These are phyloP conservation scores for Hypolimnas misippus DNA, from an alignment of 2,888 invertebrate genomes.

Conservation along the genomic window DNA sequence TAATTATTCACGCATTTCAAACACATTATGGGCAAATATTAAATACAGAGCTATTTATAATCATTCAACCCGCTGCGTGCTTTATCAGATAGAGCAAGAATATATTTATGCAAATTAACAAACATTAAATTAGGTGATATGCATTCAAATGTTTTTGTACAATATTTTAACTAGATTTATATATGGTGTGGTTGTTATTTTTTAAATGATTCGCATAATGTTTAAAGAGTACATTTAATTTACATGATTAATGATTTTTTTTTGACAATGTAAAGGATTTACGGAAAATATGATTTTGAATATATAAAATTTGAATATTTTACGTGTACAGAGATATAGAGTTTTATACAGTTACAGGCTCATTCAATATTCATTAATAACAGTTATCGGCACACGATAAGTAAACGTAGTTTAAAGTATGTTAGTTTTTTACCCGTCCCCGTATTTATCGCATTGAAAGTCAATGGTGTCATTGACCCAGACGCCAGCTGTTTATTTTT, in stretches of 20 bases:
- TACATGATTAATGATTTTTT: no score
- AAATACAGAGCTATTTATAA: slow-evolving; percentile 3
- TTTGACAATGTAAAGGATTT: no score
- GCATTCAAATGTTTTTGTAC: neutral
- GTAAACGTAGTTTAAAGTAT: slow-evolving; percentile 24
- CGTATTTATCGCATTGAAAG: slow-evolving; percentile 39
- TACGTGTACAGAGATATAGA: neutral
- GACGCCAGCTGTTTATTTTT: slow-evolving; percentile 35
- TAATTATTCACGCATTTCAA: neutral
- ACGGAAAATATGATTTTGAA: no score
- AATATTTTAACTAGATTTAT: neutral
- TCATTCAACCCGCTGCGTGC: neutral
- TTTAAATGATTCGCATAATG: neutral
- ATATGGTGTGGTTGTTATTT: neutral
- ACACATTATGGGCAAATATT: neutral
- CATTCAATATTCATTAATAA: slow-evolving; percentile 7
- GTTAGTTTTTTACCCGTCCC: slow-evolving; percentile 34
- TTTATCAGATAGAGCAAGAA: neutral
- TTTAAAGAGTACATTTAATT: neutral
- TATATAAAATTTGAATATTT: neutral
- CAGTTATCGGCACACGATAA: slow-evolving; percentile 20
- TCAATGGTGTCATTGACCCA: slow-evolving; percentile 45
- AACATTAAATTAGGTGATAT: slow-evolving; percentile 1
- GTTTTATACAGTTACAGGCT: slow-evolving; percentile 5
- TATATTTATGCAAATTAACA: neutral